These are phyloP conservation scores for Dallia pectoralis DNA, from an alignment of 2,797 vertebrate genomes.

Conservation along the genomic window DNA sequence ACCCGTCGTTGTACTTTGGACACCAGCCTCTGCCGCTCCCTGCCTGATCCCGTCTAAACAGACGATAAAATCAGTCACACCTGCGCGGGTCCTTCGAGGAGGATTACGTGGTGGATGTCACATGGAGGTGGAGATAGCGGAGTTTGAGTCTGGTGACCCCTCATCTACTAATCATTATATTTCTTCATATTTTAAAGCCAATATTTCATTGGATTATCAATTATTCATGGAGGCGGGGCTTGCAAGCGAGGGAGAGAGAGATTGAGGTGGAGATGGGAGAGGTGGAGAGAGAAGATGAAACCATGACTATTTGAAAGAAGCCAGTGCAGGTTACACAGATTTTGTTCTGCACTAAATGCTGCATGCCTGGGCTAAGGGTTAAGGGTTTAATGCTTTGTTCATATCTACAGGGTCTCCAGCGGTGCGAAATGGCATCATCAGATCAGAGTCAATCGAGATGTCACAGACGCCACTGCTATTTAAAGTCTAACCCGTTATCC, in stretches of 20 bases:
- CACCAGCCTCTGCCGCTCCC: conserved; percentile 39
- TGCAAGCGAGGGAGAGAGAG: background rate
- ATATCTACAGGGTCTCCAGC: conserved; percentile 1
- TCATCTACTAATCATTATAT: conserved; percentile 62
- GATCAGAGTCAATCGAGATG: conserved; percentile 27
- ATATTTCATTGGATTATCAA: conserved; percentile 64
- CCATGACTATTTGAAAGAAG: background rate
- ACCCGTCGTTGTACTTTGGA: conserved; percentile 52
- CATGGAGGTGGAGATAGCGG: conserved; percentile 37
- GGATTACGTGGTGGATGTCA: conserved; percentile 66
- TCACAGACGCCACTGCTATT: conserved; percentile 12
- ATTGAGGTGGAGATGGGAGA: background rate
- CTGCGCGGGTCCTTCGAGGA: conserved; percentile 55
- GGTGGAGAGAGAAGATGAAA: background rate
- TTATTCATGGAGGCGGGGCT: conserved; percentile 57
- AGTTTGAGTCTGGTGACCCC: conserved; percentile 60
- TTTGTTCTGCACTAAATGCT: background rate
- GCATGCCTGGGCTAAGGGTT: background rate
- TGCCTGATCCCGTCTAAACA: conserved; percentile 63
- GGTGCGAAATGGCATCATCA: background rate
- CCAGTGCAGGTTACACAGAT: background rate
- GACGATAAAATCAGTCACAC: conserved; percentile 71
- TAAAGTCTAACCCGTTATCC: conserved; percentile 12
- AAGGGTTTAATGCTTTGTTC: conserved; percentile 1
- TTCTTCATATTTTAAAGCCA: conserved; percentile 54